phyloP scores from a whole-genome alignment of 2,113 vertebrate genomes.

The Pyxicephalus adspersus region DNA sequence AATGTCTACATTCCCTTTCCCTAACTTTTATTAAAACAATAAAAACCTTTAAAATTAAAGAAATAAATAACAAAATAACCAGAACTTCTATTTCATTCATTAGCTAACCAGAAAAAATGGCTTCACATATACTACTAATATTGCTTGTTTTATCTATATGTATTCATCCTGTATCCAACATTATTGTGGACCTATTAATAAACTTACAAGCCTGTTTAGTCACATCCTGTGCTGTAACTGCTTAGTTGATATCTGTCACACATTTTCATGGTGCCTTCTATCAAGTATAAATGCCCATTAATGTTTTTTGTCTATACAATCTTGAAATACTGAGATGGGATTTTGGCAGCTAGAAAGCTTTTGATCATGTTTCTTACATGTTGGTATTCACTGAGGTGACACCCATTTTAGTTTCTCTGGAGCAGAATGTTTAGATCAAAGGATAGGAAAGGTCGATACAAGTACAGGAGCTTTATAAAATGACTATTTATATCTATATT shows the following conservation, averaged over 20 bases:
- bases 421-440: slow-evolving; percentile 19
- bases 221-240: too few species aligned
- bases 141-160: too few species aligned
- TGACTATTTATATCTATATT: not conserved
- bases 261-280: not conserved
- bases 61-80: too few species aligned
- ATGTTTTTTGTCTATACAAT: not conserved
- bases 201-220: not conserved
- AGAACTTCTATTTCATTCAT: too few species aligned
- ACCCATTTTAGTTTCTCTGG: not conserved
- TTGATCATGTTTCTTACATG: not conserved
- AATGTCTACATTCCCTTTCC: too few species aligned
- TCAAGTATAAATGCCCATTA: not conserved
- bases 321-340: too few species aligned
- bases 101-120: too few species aligned
- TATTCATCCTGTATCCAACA: too few species aligned
- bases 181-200: too few species aligned
- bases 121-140: too few species aligned
- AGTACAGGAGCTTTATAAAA: slow-evolving; percentile 4
- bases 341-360: not conserved
- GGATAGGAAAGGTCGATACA: slow-evolving; percentile 17
- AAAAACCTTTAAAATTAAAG: too few species aligned
- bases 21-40: too few species aligned
- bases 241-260: not conserved
- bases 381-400: not conserved